A percentile compares a stretch with the other conserved stretches of the same genome.
These are phyloP conservation scores for Cyprinella venusta DNA, from an alignment of 2,797 vertebrate genomes.

Conservation along the genomic window DNA sequence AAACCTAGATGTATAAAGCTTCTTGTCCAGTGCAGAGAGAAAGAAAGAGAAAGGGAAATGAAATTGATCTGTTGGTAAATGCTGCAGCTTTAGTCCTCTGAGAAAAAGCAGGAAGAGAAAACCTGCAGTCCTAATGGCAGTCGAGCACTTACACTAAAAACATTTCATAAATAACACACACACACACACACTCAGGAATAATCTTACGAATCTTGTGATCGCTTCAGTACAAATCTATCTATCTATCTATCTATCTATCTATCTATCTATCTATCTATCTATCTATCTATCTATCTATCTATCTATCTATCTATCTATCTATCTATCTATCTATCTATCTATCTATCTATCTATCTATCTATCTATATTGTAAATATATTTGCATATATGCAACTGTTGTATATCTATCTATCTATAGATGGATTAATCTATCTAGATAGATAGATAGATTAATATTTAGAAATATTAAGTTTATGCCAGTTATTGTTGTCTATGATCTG, in stretches of 20 bases:
- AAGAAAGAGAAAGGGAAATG: constrained; percentile 33
- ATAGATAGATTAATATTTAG: no score
- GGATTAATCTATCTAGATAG: no score
- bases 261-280: no score
- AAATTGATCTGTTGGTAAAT: constrained; percentile 58
- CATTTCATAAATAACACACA: constrained; percentile 41
- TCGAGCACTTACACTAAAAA: constrained; percentile 58
- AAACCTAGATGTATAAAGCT: constrained; percentile 6
- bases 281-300: no score
- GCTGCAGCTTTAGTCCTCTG: constrained; percentile 41
- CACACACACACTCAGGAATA: constrained; percentile 42
- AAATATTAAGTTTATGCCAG: neutral
- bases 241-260: no score
- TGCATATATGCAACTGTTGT: no score
- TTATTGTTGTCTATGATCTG: neutral
- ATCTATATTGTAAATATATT: no score
- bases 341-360: no score
- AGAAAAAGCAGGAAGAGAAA: constrained; percentile 51
- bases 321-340: no score
- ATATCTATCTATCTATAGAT: no score
- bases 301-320: no score
- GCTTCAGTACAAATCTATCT: neutral
- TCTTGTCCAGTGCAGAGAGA: constrained; percentile 27
- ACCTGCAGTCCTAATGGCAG: constrained; percentile 44
- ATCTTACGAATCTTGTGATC: constrained; percentile 32